Evolutionary conservation across 2,888 invertebrate genomes (phyloP), one percentile per base, ranked within the genome.

Genomic region (Amphimallon solstitiale): DNA sequence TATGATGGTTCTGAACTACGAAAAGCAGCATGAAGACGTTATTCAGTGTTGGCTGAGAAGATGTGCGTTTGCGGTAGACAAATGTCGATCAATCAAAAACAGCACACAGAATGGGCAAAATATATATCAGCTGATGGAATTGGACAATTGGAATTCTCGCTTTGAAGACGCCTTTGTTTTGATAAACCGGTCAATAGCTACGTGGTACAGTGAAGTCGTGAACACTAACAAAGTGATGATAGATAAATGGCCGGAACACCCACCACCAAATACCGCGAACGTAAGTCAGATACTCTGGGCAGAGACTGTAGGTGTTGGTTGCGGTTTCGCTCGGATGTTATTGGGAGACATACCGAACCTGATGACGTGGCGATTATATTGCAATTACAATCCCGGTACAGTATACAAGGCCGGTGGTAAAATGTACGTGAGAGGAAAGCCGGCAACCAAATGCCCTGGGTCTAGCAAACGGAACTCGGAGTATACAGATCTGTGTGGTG

Each of bases 1-100:
- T 38, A 56, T 56, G 56, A 56, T 40, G 38, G 38, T n/a, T 12
- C 12, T 56, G n/a, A 56, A 56, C 14, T 56, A 56, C 10, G 40
- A 40, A 29, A 15, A 23, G 9, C 37, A 38, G 5, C 56, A 56
- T 6, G 56, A 56, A 19, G 21, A 38, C 2, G 40, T 56, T 0
- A n/a, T 43, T 19, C 10, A 56, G 1, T 56, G 56, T 21, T 56
- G 56, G 56, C 3, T 37, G 12, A 40, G 21, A 19, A 14, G 56
- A 6, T 56, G 56, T n/a, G 7, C 12, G 7, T 56, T 15, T 5
- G 17, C 7, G 21, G 23, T 21, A 0, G 56, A 56, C 38, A 38
- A 56, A 21, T 56, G 56, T 7, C 15, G 40, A 5, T 23, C 40
- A 1, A 56, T 56, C 14, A 19, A 19, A 12, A 1, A 7, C 15